Percentiles rank a stretch among this genome's conserved stretches.
Conservation (phyloP, 92 coral and sea anemone genomes). For the Zoanthus sansibaricus region DNA sequence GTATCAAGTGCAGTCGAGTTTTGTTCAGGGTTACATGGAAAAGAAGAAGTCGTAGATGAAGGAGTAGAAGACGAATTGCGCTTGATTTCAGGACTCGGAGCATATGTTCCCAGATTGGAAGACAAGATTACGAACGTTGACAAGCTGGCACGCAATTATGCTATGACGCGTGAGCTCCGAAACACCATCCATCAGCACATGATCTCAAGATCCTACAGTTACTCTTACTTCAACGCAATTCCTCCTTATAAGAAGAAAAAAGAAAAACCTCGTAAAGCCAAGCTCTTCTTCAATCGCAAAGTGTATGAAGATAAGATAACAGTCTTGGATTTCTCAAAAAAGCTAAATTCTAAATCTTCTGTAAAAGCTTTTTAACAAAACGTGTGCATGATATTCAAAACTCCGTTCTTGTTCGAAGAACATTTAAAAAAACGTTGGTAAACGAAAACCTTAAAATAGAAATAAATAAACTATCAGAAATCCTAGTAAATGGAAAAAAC, state of each 20-base stretch:
- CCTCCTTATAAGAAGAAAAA: slow-evolving; percentile 91
- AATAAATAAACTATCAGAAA: background rate
- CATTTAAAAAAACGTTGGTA: background rate
- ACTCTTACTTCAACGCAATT: slow-evolving; percentile 77
- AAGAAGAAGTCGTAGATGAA: slow-evolving; percentile 37
- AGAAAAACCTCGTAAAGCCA: slow-evolving; percentile 75
- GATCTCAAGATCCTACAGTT: slow-evolving; percentile 90
- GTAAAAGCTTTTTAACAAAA: background rate
- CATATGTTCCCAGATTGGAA: slow-evolving; percentile 56
- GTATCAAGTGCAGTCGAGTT: slow-evolving; percentile 5
- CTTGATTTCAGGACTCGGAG: slow-evolving; percentile 62
- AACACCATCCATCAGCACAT: slow-evolving; percentile 89
- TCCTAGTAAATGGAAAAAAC: background rate
- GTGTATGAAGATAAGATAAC: slow-evolving; percentile 89
- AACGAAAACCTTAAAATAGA: background rate
- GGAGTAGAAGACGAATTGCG: slow-evolving; percentile 60
- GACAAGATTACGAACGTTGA: slow-evolving; percentile 82
- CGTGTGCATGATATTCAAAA: background rate
- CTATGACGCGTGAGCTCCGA: slow-evolving; percentile 88
- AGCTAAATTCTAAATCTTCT: background rate
- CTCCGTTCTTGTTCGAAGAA: background rate
- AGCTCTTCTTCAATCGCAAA: slow-evolving; percentile 75
- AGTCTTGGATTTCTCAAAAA: slow-evolving; percentile 70
- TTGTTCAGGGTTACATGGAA: slow-evolving; percentile 12
- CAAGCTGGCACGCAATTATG: slow-evolving; percentile 83